Evolutionary conservation across 1,140 invertebrate species (phyloP).

Genomic region (Delia radicum): DNA sequence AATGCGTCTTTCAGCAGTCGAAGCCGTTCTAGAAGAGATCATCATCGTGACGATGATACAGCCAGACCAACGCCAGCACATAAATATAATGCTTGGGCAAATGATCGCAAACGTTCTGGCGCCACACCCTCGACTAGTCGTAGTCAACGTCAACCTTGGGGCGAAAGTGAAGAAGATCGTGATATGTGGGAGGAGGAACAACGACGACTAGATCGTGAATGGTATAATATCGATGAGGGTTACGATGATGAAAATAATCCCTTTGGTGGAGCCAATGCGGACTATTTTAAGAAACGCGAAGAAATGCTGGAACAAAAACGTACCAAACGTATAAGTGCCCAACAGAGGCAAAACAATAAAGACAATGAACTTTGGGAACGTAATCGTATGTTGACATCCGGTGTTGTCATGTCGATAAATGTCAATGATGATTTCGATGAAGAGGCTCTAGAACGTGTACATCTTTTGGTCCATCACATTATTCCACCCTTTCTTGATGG

Average conservation of each 20-base stretch:
- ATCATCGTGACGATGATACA: constrained; percentile 67
- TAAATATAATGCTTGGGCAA: constrained; percentile 73
- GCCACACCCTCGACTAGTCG: constrained; percentile 61
- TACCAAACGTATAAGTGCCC: constrained; percentile 89
- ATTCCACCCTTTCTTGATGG: constrained; percentile 99
- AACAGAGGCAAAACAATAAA: constrained; percentile 92
- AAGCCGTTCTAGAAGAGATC: constrained; percentile 55
- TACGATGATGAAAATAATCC: constrained; percentile 93
- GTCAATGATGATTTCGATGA: constrained; percentile 93
- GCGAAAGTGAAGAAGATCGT: constrained; percentile 66
- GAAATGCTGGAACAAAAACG: constrained; percentile 86
- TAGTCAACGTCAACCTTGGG: constrained; percentile 56
- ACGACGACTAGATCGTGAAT: constrained; percentile 88
- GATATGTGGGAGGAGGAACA: constrained; percentile 92
- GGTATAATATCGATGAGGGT: constrained; percentile 94
- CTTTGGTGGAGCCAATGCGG: constrained; percentile 85
- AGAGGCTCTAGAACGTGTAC: constrained; percentile 87
- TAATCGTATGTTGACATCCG: constrained; percentile 96
- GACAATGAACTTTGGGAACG: constrained; percentile 99
- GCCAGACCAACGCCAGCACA: constrained; percentile 80
- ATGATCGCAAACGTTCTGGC: constrained; percentile 65
- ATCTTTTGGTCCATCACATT: constrained; percentile 96
- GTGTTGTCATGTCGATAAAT: constrained; percentile 87
- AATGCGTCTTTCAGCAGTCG: constrained; percentile 4
- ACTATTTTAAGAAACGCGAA: constrained; percentile 87